Evolutionary conservation across 1,140 invertebrate species (phyloP), one percentile per base, ranked within the genome.

Genomic region (Archegozetes longisetosus): DNA sequence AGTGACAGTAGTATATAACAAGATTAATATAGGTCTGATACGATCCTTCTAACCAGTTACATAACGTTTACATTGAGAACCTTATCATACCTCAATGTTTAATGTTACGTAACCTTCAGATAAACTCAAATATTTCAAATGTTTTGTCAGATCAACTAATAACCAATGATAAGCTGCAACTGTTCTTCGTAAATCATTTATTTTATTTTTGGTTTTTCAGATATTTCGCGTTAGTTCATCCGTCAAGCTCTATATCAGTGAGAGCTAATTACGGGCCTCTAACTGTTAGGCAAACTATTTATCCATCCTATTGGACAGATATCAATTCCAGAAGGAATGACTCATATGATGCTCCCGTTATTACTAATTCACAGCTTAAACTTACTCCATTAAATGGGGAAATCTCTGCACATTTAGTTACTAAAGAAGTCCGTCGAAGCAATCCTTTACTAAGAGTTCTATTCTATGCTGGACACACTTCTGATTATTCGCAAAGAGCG

Each of bases 361-460:
- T 4, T 27, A 55, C 9, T 25, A 55, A 40, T n/a, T 52, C 50
- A 47, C 28, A 26, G 17, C 3, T 47, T 20, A 22, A 55, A 55
- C 24, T 14, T 24, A 2, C 2, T 13, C 24, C 20, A 25, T 20
- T 58, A 6, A 23, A 23, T 47, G 6, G 57, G 50, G 25, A 58
- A 24, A 49, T 70, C 47, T 70, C 64, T 27, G 89, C 89, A 0
- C 87, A 92, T 70, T 72, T 92, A n/a, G 88, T 93, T 0, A 82
- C 85, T 0, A 73, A 77, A n/a, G 83, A 83, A 65, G 78, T 93
- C 14, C 80, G 85, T 1, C 78, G 87, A 26, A 88, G 92, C 68
- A 83, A 83, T 12, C 89, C 89, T 0, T 84, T 92, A 1, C 72
- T 93, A 0, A 73, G 88, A 32, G 88, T 92, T 0, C 75, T 94